Evolutionary conservation across 2,797 vertebrate species (phyloP), one percentile per base, ranked within the genome.

Genomic region (Lepus townsendii): DNA sequence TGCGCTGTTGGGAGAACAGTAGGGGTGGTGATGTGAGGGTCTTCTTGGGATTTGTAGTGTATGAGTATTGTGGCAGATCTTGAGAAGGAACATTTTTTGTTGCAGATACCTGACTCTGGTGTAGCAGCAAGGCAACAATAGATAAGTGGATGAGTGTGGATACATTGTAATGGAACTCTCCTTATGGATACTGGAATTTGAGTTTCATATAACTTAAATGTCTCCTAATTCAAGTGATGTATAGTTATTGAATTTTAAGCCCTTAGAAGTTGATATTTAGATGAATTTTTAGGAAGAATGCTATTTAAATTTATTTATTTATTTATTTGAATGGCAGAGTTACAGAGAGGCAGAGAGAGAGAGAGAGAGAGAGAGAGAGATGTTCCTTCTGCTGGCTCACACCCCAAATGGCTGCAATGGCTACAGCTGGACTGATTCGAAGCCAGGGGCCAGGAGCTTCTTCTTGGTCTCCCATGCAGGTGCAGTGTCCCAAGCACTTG

Each of bases 211-310:
- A n/a, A 63, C 47, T 78, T 78, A 72, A 42, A 38, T 82, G 19
- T 78, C 17, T 69, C 6, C 47, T 60, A 62, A 79, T 73, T 35
- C 52, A 62, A 27, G 26, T 35, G 32, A 50, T 82, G 13, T 52
- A 4, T 91, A 88, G 24, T 96, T 85, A 75, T 75, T 87, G 77
- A 91, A 86, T 95, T 96, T 96, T 96, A 72, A 76, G 35, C 86
- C 19, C 90, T 57, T 87, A 94, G 62, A 88, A 97, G 96, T 96
- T 87, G 1, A 69, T 94, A 88, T 82, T 78, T 96, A 91, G 88
- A 22, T 97, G 95, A 91, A 95, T 42, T 95, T 96, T 22, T 91
- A 83, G 71, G 85, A 96, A 92, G 87, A 80, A 94, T 88, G 75
- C 54, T 93, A 84, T 80, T 3, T 80, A 79, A 57, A 30, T 22